Evolutionary conservation across 2,797 vertebrate species (phyloP).

Genomic region (Parambassis ranga): DNA sequence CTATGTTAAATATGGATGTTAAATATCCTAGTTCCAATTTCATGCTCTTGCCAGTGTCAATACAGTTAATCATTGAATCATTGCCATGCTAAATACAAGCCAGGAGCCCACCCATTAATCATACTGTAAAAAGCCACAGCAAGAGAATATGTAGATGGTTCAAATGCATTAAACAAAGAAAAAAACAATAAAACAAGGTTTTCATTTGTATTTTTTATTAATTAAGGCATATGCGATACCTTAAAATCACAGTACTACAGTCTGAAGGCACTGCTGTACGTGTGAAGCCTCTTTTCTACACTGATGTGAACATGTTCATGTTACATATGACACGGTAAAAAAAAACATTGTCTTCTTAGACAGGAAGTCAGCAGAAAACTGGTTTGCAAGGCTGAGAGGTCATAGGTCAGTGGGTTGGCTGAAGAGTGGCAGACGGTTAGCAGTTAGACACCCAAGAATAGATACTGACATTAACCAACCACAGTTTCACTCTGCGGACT

Average conservation of each 20-base stretch:
- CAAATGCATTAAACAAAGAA: background rate
- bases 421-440: slow-evolving; percentile 50
- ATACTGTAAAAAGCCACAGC: background rate
- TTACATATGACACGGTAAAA: slow-evolving; percentile 35
- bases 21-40: slow-evolving; percentile 50
- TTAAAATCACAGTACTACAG: slow-evolving; percentile 43
- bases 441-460: slow-evolving; percentile 30
- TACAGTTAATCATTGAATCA: slow-evolving; percentile 56
- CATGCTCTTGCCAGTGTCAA: slow-evolving; percentile 53
- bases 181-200: background rate
- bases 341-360: slow-evolving; percentile 25
- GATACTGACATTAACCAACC: slow-evolving; percentile 24
- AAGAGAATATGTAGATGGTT: background rate
- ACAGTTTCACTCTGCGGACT: slow-evolving; percentile 31
- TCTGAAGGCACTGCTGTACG: slow-evolving; percentile 41
- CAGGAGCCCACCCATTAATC: slow-evolving; percentile 8
- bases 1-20: too few relatives aligned
- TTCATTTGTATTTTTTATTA: slow-evolving; percentile 13
- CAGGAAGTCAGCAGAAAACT: slow-evolving; percentile 17
- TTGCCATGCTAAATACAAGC: slow-evolving; percentile 12
- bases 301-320: slow-evolving; percentile 16
- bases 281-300: slow-evolving; percentile 25
- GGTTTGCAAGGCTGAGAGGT: slow-evolving; percentile 45
- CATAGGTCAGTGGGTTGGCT: slow-evolving; percentile 72
- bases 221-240: slow-evolving; percentile 34